A percentile compares a stretch with the other conserved stretches of the same genome.
phyloP scores from a whole-genome alignment of 2,113 vertebrate genomes.

The zebrafish (Danio rerio) region DNA sequence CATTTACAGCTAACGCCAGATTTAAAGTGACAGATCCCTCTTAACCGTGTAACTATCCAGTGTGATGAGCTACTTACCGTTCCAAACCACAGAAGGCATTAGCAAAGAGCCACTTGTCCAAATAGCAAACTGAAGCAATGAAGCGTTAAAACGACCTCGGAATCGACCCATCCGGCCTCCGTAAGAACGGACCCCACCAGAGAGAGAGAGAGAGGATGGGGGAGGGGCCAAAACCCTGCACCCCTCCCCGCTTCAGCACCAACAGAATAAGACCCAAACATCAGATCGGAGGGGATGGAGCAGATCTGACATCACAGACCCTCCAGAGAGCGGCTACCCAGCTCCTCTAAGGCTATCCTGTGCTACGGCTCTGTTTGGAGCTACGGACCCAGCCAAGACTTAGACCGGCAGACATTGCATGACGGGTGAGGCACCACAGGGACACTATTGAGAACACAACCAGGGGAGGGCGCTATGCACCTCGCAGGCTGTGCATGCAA shows the following conservation, averaged over 20 bases:
- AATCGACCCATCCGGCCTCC: conserved; percentile 82
- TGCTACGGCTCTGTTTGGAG: conserved; percentile 80
- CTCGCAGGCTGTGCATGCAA: conserved; percentile 76
- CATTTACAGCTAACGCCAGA: conserved; percentile 37
- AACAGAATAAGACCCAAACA: conserved; percentile 83
- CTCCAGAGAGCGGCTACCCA: conserved; percentile 82
- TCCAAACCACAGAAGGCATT: conserved; percentile 84
- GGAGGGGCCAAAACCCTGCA: conserved; percentile 71
- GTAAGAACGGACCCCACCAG: conserved; percentile 84
- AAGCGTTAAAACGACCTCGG: conserved; percentile 83
- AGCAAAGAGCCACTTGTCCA: conserved; percentile 94
- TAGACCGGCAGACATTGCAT: conserved; percentile 93
- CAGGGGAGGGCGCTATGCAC: conserved; percentile 83
- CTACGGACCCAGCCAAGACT: conserved; percentile 93
- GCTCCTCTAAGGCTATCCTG: conserved; percentile 93
- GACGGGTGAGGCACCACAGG: conserved; percentile 93
- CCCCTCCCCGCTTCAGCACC: conserved; percentile 78
- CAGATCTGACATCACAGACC: conserved; percentile 82
- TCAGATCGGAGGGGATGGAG: conserved; percentile 74
- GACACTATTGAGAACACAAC: conserved; percentile 92
- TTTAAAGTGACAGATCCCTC: conserved; percentile 61
- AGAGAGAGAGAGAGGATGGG: conserved; percentile 76
- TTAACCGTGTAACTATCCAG: conserved; percentile 76
- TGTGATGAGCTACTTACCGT: conserved; percentile 92
- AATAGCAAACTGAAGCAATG: conserved; percentile 86